A percentile compares a stretch with the other conserved stretches of the same genome.
Evolutionary conservation across 2,888 invertebrate species (phyloP).

Genomic region (Orchesellides sinensis): DNA sequence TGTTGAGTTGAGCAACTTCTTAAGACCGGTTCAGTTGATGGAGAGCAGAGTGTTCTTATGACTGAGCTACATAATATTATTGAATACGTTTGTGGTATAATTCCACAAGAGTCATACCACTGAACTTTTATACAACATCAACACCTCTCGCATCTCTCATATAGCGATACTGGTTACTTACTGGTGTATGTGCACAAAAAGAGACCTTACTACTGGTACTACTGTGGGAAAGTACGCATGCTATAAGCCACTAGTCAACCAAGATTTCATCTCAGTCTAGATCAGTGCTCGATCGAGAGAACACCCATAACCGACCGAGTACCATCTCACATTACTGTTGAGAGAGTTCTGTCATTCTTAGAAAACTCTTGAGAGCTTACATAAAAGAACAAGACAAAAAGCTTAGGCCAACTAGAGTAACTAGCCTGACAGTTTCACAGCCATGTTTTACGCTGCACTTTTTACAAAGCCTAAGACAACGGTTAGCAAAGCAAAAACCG

Average conservation of each 20-base stretch:
- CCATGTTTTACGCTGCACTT: not conserved
- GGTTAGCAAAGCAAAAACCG: slow-evolving; percentile 20
- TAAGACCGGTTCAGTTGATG: slow-evolving; percentile 2
- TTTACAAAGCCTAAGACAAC: too few species aligned
- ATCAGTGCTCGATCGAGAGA: slow-evolving; percentile 44
- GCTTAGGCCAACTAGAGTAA: slow-evolving; percentile 25
- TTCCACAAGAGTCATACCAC: too few species aligned
- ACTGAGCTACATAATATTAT: too few species aligned
- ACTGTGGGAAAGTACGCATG: slow-evolving; percentile 13
- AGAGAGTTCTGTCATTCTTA: not conserved
- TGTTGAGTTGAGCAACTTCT: not conserved
- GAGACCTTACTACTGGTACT: not conserved
- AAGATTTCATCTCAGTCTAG: slow-evolving; percentile 44
- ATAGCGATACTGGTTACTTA: too few species aligned
- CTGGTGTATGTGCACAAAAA: too few species aligned
- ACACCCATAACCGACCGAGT: slow-evolving; percentile 4
- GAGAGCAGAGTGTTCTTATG: too few species aligned
- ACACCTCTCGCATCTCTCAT: too few species aligned
- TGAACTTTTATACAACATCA: too few species aligned
- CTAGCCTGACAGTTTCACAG: slow-evolving; percentile 35
- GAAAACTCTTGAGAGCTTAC: too few species aligned
- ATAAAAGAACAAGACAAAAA: too few species aligned
- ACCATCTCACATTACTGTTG: not conserved
- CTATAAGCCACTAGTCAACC: slow-evolving; percentile 37
- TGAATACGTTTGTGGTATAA: too few species aligned